Conservation (phyloP, 2,888 invertebrate species). For the Prosopocoilus inquinatus region DNA sequence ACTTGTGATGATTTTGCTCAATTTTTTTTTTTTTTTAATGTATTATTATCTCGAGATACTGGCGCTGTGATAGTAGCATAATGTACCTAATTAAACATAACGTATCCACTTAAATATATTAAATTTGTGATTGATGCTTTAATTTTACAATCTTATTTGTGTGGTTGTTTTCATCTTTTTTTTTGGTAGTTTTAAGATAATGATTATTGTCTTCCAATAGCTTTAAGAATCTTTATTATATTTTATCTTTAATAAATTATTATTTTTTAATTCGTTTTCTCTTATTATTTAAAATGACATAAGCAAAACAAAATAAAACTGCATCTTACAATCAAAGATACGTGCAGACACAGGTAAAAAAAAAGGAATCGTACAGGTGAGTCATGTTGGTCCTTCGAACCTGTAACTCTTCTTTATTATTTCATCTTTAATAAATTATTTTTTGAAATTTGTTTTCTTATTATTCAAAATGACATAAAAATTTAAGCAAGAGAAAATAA, state of each 20-base stretch:
- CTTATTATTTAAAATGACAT: background rate
- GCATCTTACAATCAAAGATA: background rate
- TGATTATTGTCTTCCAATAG: constrained; percentile 39
- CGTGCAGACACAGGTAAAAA: background rate
- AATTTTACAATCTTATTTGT: constrained; percentile 27
- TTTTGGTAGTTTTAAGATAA: constrained; percentile 20
- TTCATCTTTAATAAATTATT: constrained; percentile 4
- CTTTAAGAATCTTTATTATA: constrained; percentile 16
- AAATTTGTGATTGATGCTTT: constrained; percentile 42
- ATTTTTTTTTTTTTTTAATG: constrained; percentile 9
- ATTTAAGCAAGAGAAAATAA: background rate
- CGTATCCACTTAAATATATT: constrained; percentile 5
- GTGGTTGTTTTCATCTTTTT: background rate
- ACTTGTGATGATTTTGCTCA: constrained; percentile 25
- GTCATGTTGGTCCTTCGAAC: background rate
- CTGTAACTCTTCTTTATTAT: background rate
- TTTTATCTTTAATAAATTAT: constrained; percentile 5
- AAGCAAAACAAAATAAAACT: background rate
- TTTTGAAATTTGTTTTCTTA: background rate
- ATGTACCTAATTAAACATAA: background rate
- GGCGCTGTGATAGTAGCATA: no score
- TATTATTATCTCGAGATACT: no score
- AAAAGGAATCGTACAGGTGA: background rate
- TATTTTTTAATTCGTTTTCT: background rate
- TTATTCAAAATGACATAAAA: background rate